These are phyloP conservation scores for Ophiothrix spiculata DNA, from an alignment of 35 echinoderm and acorn worm genomes.

Conservation along the genomic window DNA sequence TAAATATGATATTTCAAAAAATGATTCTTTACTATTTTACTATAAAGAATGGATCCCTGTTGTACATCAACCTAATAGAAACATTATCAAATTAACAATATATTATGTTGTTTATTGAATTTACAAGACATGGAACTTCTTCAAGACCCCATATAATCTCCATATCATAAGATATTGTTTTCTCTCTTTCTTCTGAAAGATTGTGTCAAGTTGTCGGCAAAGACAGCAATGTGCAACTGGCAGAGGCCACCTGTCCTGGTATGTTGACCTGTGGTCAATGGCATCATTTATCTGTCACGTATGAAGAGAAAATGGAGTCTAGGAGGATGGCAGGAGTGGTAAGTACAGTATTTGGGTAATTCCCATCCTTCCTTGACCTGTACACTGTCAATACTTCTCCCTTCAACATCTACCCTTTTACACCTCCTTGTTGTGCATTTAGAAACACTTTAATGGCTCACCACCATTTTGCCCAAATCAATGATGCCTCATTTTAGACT, in stretches of 20 bases:
- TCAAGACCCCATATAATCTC: too few relatives aligned
- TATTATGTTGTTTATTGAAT: neutral
- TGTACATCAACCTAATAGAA: neutral
- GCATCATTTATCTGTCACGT: constrained; percentile 70
- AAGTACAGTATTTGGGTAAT: too few relatives aligned
- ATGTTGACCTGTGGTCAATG: constrained; percentile 53
- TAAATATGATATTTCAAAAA: neutral
- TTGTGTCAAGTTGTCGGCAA: constrained; percentile 9
- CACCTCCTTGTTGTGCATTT: too few relatives aligned
- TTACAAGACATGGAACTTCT: neutral
- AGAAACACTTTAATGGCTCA: too few relatives aligned
- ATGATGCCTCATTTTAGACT: too few relatives aligned
- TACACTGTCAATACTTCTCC: too few relatives aligned
- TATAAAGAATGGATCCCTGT: neutral
- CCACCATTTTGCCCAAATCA: too few relatives aligned
- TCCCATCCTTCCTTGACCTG: too few relatives aligned
- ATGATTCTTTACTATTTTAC: neutral
- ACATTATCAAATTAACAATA: neutral
- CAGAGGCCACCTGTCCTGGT: constrained; percentile 50
- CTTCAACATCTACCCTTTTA: too few relatives aligned
- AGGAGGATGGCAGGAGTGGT: constrained; percentile 28
- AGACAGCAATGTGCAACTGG: constrained; percentile 16
- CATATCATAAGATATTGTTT: neutral
- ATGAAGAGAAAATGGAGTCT: constrained; percentile 56
- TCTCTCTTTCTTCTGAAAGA: constrained; percentile 36